phyloP scores from a whole-genome alignment of 2,113 vertebrate species.

The Emberiza fucata region DNA sequence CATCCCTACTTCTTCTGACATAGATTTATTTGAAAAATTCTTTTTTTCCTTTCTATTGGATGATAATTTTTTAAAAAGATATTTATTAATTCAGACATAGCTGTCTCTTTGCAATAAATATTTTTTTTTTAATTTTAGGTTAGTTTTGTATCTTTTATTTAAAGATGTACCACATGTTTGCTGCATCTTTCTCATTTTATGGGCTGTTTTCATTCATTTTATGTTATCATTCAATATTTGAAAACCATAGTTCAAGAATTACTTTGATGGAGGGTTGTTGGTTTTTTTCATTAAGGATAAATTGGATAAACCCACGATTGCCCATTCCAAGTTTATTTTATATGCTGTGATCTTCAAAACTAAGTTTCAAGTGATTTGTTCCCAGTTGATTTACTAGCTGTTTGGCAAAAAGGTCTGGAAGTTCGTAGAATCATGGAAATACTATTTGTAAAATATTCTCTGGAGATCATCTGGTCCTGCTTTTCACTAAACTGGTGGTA shows the following conservation, averaged over 20 bases:
- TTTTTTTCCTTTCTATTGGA: neutral
- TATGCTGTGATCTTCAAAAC: neutral
- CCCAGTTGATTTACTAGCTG: neutral
- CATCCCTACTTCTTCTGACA: neutral
- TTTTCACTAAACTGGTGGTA: neutral
- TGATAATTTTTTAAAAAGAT: neutral
- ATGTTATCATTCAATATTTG: neutral
- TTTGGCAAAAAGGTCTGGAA: neutral
- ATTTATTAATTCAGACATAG: neutral
- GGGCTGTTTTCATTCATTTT: neutral
- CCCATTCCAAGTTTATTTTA: neutral
- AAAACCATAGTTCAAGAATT: neutral
- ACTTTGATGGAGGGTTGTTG: neutral
- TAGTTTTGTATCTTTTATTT: neutral
- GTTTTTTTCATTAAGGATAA: neutral
- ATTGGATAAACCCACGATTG: neutral
- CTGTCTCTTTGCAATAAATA: neutral
- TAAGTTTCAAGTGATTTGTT: neutral
- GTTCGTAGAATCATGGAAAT: neutral
- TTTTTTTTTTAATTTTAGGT: neutral
- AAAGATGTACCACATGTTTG: neutral
- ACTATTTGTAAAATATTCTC: neutral
- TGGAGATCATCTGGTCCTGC: neutral
- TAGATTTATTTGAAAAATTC: neutral
- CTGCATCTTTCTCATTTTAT: neutral